Evolutionary conservation across 1,140 invertebrate species (phyloP).

Genomic region (Drosophila parabipectinata): DNA sequence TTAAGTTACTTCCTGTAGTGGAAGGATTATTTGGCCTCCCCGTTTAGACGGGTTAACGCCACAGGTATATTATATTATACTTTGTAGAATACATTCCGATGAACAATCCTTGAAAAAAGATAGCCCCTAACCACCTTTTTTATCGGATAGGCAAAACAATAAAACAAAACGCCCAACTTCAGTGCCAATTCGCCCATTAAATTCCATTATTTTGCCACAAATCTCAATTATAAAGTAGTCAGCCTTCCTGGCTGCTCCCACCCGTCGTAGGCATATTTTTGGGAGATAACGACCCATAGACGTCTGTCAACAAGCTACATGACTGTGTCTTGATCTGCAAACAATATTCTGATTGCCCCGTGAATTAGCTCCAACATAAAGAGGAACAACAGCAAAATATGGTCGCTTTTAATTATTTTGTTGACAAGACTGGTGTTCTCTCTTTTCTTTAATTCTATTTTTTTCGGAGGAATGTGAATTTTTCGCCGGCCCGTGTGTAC

Average conservation of each 20-base stretch:
- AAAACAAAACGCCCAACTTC: not conserved
- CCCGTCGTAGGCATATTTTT: slow-evolving; percentile 7
- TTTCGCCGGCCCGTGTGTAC: slow-evolving; percentile 28
- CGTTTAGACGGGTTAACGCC: too few species aligned
- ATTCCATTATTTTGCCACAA: not conserved
- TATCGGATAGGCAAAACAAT: not conserved
- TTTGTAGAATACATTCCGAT: too few species aligned
- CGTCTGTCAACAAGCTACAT: slow-evolving; percentile 37
- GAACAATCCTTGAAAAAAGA: too few species aligned
- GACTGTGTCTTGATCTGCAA: slow-evolving; percentile 31
- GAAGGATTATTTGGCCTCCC: too few species aligned
- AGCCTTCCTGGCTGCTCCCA: slow-evolving; percentile 9
- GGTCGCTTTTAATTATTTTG: slow-evolving; percentile 67
- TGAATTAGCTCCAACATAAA: slow-evolving; percentile 61
- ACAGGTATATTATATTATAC: too few species aligned
- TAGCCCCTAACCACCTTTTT: too few species aligned
- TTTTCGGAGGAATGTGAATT: slow-evolving; percentile 67
- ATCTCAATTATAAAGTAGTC: slow-evolving; percentile 2
- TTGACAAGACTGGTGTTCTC: slow-evolving; percentile 63
- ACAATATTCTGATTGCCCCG: slow-evolving; percentile 41
- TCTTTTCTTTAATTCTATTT: slow-evolving; percentile 55
- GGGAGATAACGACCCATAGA: slow-evolving; percentile 24
- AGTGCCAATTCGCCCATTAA: slow-evolving; percentile 7
- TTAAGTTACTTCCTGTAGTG: too few species aligned
- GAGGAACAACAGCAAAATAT: slow-evolving; percentile 29